Conservation (phyloP, 1,140 invertebrate species). For the Drosophila pruinosa region DNA sequence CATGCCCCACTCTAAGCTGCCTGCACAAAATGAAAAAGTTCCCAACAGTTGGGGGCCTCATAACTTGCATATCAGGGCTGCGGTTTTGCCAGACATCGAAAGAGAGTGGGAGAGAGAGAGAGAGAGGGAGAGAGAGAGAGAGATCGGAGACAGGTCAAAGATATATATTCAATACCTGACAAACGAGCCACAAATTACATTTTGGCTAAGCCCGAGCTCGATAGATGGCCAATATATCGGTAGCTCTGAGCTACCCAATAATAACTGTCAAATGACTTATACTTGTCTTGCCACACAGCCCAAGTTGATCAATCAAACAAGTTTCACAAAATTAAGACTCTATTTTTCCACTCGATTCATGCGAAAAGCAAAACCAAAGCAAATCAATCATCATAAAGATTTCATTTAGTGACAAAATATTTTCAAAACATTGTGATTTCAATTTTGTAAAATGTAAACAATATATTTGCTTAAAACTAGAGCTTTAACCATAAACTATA, state of each 20-base stretch:
- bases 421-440: not conserved
- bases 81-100: not conserved
- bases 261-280: slow-evolving; percentile 3
- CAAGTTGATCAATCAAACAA: slow-evolving; percentile 8
- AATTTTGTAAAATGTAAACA: not conserved
- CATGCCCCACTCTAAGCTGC: slow-evolving; percentile 27
- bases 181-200: slow-evolving; percentile 1
- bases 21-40: slow-evolving; percentile 71
- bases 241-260: slow-evolving; percentile 23
- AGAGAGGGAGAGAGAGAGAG: no score
- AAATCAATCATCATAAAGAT: slow-evolving; percentile 23
- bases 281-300: not conserved
- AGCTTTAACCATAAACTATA: no score
- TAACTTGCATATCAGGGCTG: slow-evolving; percentile 62
- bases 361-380: not conserved
- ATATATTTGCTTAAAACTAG: no score
- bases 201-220: not conserved
- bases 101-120: no score
- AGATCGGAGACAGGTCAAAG: slow-evolving; percentile 14
- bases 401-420: slow-evolving; percentile 5
- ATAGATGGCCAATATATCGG: slow-evolving; percentile 4
- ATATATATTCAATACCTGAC: slow-evolving; percentile 21
- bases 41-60: slow-evolving; percentile 74
- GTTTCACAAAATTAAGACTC: not conserved
- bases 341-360: not conserved